Base-by-base conservation (phyloP, 2,888 invertebrate species). In the Halocaridina rubra region DNA sequence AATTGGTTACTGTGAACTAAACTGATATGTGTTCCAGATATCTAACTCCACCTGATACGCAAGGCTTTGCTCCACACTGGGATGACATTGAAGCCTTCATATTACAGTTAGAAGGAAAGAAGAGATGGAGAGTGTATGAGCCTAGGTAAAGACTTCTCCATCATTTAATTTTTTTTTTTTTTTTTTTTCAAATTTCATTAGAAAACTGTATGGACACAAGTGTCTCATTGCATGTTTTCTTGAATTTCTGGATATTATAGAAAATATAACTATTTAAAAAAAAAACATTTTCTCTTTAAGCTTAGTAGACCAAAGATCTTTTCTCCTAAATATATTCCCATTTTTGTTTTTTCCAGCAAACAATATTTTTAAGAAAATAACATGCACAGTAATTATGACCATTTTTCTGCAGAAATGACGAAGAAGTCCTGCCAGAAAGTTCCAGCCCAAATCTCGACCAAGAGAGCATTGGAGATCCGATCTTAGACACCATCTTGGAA, bases 71-170 rank as follows among this genome's bases (percentile, higher is more conserved):
- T 0, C 99, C 99, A 0, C 99, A 99, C 91, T 99, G 95, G 90
- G 99, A 99, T 92, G 99, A 99, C 90, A 99, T 99, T 88, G 99
- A 99, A 92, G 99, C 98, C 0, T 99, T 99, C 90, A 94, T 99
- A 71, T 90, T 99, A 72, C 99, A 99, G 92, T 92, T 98, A 1
- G 99, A 99, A 91, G 99, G 99, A 0, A 94, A 95, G 89, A 99
- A 99, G 91, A 94, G 95, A 88, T 99, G 99, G 99, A 94, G 94
- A 89, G 92, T 99, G 13, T 99, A 98, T 90, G 93, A 93, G 89
- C 97, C 98, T 16, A 92, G 93, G 90, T 93, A n/a, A 90, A 89
- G 85, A 61, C 0, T 19, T 61, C n/a, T n/a, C n/a, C n/a, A n/a
- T n/a, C n/a, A n/a, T n/a, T n/a, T n/a, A n/a, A n/a, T n/a, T n/a